Evolutionary conservation across 2,797 vertebrate genomes (phyloP), one percentile per base, ranked within the genome.

Genomic region (Pseudochirops corinnae): DNA sequence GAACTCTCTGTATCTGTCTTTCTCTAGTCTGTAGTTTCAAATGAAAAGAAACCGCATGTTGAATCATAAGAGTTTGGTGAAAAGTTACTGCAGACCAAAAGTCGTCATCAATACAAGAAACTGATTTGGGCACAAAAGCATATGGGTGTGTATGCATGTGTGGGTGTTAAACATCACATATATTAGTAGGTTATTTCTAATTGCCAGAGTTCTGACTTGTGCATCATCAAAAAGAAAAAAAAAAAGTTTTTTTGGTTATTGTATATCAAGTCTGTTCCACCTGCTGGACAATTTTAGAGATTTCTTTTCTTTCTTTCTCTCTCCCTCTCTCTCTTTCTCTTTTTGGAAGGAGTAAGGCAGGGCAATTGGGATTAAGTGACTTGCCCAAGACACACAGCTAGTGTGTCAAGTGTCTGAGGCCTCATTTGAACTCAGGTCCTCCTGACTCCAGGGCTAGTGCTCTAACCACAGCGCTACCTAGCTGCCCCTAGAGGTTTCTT

Each of bases 31-130:
- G 96, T 0, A 0, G n/a, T 97, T 98, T 98, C 95, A 97, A 58
- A 74, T 90, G 94, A 97, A 97, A 97, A 95, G 90, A 96, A 90
- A 98, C 97, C 95, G 97, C 96, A 95, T 87, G 93, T 94, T 98
- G 95, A 96, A 97, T 97, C 97, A 95, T 92, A 95, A 91, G 96
- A 95, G 58, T 93, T 92, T 91, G 92, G 95, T 90, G 62, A 98
- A 98, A 97, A 3, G 0, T 96, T 98, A 97, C 94, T 96, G 60
- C 90, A 96, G 92, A 96, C 62, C 58, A 92, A 94, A 46, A 96
- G 87, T 95, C 97, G 33, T 82, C 92, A 97, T 95, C 98, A 98
- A 98, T 98, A 97, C 95, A 98, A 97, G 95, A 96, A 93, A 96
- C 94, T 90, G 24, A 91, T 91, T 52, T 91, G 96, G 94, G 93